Evolutionary conservation across 1,140 invertebrate genomes (phyloP).

Genomic region (Aphaenogaster rudis): DNA sequence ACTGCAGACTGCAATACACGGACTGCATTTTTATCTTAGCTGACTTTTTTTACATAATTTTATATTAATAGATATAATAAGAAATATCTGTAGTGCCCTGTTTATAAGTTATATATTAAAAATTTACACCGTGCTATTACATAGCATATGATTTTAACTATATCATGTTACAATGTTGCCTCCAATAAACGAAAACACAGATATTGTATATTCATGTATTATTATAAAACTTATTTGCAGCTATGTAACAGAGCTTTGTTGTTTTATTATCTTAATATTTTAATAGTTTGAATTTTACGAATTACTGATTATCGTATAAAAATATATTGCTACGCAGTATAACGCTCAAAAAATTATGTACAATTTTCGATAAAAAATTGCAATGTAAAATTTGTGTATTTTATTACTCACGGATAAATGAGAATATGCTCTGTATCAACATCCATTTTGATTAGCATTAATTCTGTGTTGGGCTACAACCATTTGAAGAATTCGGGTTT

Average conservation of each 20-base stretch:
- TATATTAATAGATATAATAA: conserved; percentile 10
- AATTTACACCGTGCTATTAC: background rate
- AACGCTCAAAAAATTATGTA: background rate
- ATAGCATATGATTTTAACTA: conserved; percentile 11
- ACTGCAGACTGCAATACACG: background rate
- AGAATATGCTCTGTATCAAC: background rate
- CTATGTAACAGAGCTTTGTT: background rate
- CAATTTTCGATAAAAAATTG: conserved; percentile 7
- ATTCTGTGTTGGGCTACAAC: background rate
- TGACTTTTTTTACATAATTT: background rate
- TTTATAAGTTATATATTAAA: conserved; percentile 28
- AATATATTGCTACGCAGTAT: background rate
- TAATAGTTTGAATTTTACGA: conserved; percentile 6
- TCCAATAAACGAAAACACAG: conserved; percentile 20
- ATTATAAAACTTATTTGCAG: conserved; percentile 1
- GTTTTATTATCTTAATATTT: conserved; percentile 17
- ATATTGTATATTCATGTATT: conserved; percentile 26
- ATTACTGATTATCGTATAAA: background rate
- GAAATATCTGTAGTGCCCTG: background rate
- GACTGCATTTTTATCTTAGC: background rate
- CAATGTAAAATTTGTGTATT: conserved; percentile 11
- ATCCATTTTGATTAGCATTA: background rate
- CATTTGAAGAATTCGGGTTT: background rate
- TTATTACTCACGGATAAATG: conserved; percentile 21
- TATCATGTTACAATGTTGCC: background rate